These are phyloP conservation scores for Tenthredo amoena DNA, from an alignment of 2,888 invertebrate species.

Conservation along the genomic window DNA sequence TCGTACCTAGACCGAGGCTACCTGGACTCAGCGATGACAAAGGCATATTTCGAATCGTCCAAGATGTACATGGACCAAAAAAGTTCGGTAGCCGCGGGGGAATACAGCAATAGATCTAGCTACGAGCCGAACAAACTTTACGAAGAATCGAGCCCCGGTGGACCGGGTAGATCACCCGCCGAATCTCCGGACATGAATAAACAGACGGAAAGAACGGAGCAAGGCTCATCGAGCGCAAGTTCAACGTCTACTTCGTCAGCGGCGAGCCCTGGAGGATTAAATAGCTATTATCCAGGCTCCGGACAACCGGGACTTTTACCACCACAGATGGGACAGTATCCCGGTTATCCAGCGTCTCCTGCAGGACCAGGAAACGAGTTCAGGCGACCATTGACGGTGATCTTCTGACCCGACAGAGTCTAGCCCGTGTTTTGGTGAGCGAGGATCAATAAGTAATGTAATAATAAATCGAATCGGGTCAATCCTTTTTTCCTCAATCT, in stretches of 20 bases:
- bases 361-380: constrained; percentile 84
- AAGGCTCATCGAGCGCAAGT: constrained; percentile 73
- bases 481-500: background rate
- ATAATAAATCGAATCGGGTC: background rate
- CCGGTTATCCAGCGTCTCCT: constrained; percentile 80
- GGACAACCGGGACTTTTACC: constrained; percentile 77
- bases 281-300: constrained; percentile 80
- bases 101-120: constrained; percentile 86
- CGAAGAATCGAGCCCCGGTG: constrained; percentile 80
- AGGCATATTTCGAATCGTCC: constrained; percentile 86
- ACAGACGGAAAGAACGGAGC: constrained; percentile 68
- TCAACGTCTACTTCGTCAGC: constrained; percentile 82
- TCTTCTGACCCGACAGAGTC: constrained; percentile 88
- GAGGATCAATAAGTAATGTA: constrained; percentile 6
- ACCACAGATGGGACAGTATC: constrained; percentile 85
- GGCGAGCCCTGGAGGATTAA: constrained; percentile 81
- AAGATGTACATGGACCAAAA: constrained; percentile 87
- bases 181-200: constrained; percentile 74
- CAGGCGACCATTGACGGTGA: constrained; percentile 87
- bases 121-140: constrained; percentile 83
- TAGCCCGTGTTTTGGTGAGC: constrained; percentile 63
- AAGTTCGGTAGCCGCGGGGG: constrained; percentile 80
- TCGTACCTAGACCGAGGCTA: constrained; percentile 83
- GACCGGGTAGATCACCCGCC: constrained; percentile 79
- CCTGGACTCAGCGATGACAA: constrained; percentile 86